Evolutionary conservation across 2,113 vertebrate genomes (phyloP), one percentile per base, ranked within the genome.

Genomic region (Dendrocopos noguchii): DNA sequence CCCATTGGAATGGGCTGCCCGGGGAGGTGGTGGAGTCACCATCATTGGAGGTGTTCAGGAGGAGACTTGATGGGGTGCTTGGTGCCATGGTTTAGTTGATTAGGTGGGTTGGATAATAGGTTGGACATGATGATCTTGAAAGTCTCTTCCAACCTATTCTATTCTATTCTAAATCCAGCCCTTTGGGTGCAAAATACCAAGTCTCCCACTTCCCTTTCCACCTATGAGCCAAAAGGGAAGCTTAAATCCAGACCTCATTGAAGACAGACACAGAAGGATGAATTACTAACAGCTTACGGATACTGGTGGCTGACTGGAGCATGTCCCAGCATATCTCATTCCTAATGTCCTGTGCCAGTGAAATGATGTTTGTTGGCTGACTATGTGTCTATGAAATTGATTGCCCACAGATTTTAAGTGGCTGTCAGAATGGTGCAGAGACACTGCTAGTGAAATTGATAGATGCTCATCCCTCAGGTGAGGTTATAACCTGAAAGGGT

Each of bases 381-480:
- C 11, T 25, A 34, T n/a, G 18, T 50, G 73, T 80, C 34, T 71
- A 9, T 15, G n/a, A 5, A 17, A 28, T 17, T 0, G 1, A 19
- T 12, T 56, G 52, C 7, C 14, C 0, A 0, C 46, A 80, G 56
- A 77, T 59, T 71, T 80, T 16, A 90, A 59, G 31, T 0, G 0
- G 55, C 18, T 53, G 46, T 19, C 42, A 59, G 64, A 72, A 68
- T 0, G 22, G 39, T 39, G 42, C 71, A 50, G 59, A 52, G 44
- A 33, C 10, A 34, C 44, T 50, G 60, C 34, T 50, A 27, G n/a
- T 21, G 29, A 81, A 81, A 80, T 10, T 5, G 17, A 36, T n/a
- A 44, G n/a, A 12, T 56, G 39, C 19, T 2, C 25, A 27, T 57
- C 73, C 15, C 73, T 63, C 17, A 33, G 29, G 6, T 27, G 22